phyloP scores from a whole-genome alignment of 2,113 vertebrate species.

The Alaudala cheleensis region DNA sequence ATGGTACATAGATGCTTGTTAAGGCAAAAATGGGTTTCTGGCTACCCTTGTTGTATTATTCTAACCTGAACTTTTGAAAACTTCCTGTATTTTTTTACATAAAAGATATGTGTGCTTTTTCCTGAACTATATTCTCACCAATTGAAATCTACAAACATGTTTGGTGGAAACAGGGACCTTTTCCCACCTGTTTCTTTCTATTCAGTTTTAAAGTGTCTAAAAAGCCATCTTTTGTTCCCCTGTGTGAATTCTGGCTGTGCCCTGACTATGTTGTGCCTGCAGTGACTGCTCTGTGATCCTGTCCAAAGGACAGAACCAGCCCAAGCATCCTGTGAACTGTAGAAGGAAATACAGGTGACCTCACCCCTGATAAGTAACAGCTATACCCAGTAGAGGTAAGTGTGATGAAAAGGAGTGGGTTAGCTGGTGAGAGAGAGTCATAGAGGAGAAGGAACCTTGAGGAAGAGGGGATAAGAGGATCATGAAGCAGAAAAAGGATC shows the following conservation, averaged over 20 bases:
- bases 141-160: not conserved
- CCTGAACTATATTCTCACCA: not conserved
- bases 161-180: not conserved
- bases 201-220: not conserved
- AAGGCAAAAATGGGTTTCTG: not conserved
- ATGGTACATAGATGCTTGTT: not conserved
- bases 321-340: not conserved
- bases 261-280: not conserved
- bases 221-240: not conserved
- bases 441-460: not conserved
- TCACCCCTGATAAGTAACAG: not conserved
- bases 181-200: not conserved
- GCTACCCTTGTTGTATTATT: not conserved
- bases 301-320: rapidly evolving
- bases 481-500: not conserved
- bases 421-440: not conserved
- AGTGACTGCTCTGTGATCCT: not conserved
- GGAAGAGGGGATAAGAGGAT: not conserved
- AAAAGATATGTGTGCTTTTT: not conserved
- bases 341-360: not conserved
- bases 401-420: not conserved
- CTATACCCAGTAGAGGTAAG: not conserved
- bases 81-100: not conserved
- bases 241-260: not conserved
- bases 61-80: not conserved